Percentiles rank a stretch among this genome's conserved stretches.
Conservation (phyloP, 2,797 vertebrate genomes). For the Steatocranus sp. region DNA sequence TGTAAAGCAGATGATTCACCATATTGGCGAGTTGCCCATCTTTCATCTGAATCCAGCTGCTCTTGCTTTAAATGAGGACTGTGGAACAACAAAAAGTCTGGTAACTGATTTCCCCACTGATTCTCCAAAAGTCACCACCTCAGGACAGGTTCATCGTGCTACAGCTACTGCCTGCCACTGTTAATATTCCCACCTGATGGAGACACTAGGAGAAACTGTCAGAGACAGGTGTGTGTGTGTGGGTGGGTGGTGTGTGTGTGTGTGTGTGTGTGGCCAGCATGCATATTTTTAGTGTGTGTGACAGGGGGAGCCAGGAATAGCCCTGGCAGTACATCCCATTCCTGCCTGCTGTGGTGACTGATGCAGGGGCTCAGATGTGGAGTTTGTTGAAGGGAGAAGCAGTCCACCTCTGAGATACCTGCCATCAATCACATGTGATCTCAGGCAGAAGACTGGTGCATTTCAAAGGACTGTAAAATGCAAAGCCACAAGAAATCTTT, state of each 20-base stretch:
- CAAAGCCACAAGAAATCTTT: neutral
- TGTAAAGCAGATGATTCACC: neutral
- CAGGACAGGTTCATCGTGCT: constrained; percentile 47
- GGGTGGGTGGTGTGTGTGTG: neutral
- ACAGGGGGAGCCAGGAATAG: constrained; percentile 49
- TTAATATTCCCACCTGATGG: constrained; percentile 39
- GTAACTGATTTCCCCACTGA: constrained; percentile 24
- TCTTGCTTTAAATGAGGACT: neutral
- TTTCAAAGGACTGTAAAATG: neutral
- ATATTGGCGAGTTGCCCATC: neutral
- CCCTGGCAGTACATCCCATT: constrained; percentile 23
- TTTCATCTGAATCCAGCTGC: neutral
- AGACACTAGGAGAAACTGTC: constrained; percentile 18
- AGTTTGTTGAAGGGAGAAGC: constrained; percentile 16
- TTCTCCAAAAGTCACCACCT: constrained; percentile 25
- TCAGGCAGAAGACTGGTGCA: neutral
- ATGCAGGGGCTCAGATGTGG: constrained; percentile 30
- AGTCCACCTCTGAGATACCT: constrained; percentile 24
- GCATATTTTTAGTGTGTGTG: constrained; percentile 14
- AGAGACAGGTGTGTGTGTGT: constrained; percentile 28
- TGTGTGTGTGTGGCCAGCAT: neutral
- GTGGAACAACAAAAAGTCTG: constrained; percentile 13
- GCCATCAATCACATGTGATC: constrained; percentile 33
- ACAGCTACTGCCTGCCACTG: constrained; percentile 49
- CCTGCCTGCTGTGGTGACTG: constrained; percentile 40